Evolutionary conservation across 2,113 vertebrate genomes (phyloP), one percentile per base, ranked within the genome.

Genomic region (Cercocebus atys): DNA sequence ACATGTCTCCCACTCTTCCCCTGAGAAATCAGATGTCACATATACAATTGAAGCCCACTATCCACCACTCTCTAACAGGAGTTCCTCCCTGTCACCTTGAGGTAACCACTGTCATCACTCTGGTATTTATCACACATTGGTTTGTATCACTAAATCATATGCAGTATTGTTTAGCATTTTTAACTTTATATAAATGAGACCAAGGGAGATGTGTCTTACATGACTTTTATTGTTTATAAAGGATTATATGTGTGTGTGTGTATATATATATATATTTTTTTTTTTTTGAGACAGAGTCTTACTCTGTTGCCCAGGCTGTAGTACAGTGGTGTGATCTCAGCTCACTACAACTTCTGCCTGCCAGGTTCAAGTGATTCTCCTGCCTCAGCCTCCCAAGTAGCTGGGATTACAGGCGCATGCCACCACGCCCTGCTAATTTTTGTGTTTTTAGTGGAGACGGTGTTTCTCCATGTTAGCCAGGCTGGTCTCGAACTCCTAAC

Each of bases 1-100:
- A 22, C 10, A 25, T 27, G 30, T 6, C 27, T 80, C 43, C 27
- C 8, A 61, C 25, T 32, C 23, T 40, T 82, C 4, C 32, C 55
- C 61, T 70, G 40, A 40, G 45, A 88, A 84, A 57, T 52, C 35
- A 88, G 38, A 88, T 8, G 66, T 84, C 38, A 32, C 8, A 1
- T 16, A 6, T 23, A 16, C 5, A 78, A 1, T 2, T 17, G 27
- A 81, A 88, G 66, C 22, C 32, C 81, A 8, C 20, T 40, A 7
- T 0, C 5, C 25, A 3, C 1, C 3, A 17, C 35, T 83, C 14
- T 30, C 10, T 40, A 14, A 4, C 25, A 73, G 50, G 5, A 57
- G 2, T 7, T 1, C 10, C 27, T 76, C 40, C 32, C 8, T 8
- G 8, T 35, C 18, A 30, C 68, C 83, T 18, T 13, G 52, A 25